Evolutionary conservation across 1,140 invertebrate genomes (phyloP).

Genomic region (Lucilia cuprina): DNA sequence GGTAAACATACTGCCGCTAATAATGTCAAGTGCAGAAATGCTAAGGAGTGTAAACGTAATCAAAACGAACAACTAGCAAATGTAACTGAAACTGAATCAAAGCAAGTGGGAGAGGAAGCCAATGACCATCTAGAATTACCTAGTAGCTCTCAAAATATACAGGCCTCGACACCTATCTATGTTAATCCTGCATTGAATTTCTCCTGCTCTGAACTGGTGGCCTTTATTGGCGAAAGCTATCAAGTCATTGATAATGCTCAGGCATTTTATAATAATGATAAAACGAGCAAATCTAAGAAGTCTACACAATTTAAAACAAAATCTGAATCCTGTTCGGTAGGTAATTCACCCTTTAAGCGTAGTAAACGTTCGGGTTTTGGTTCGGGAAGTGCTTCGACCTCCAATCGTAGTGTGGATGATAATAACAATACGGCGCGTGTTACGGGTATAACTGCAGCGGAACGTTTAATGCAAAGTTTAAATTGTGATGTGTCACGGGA

Average conservation of each 20-base stretch:
- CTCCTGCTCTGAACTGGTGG: conserved; percentile 51
- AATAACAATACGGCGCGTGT: neutral
- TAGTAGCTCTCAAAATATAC: neutral
- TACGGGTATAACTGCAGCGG: neutral
- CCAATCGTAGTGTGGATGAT: neutral
- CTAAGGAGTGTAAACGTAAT: neutral
- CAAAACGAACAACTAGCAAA: neutral
- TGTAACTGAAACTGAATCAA: no score
- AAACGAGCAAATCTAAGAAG: neutral
- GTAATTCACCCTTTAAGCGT: conserved; percentile 15
- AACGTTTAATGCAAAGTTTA: conserved; percentile 24
- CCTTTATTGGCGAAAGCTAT: conserved; percentile 57
- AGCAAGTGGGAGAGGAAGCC: neutral
- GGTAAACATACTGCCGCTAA: conserved; percentile 1
- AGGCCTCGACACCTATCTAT: neutral
- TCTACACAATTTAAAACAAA: neutral
- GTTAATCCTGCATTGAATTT: conserved; percentile 24
- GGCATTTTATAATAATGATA: neutral
- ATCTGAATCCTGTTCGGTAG: neutral
- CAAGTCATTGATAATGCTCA: conserved; percentile 37
- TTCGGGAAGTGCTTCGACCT: no score
- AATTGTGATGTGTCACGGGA: conserved; percentile 19
- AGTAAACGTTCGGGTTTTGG: neutral
- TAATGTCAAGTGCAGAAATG: neutral
- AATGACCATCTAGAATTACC: no score